Evolutionary conservation across 2,888 invertebrate genomes (phyloP).

Genomic region (Ctenicera cuprea): DNA sequence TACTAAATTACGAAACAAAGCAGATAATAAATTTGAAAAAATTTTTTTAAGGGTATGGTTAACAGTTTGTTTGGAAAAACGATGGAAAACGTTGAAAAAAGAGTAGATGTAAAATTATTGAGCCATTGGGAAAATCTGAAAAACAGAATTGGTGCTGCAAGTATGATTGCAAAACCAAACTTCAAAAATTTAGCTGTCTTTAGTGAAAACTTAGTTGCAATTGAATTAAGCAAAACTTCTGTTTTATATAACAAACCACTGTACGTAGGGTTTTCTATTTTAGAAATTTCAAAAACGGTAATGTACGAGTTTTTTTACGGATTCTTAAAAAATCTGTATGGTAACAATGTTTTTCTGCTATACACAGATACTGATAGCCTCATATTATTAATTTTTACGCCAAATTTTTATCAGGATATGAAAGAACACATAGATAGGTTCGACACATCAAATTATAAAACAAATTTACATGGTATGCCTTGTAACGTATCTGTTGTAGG

Average conservation of each 20-base stretch:
- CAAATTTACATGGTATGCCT: too few species aligned
- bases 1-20: conserved; percentile 55
- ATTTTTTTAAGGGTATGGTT: conserved; percentile 68
- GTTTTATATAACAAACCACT: conserved; percentile 68
- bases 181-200: too few species aligned
- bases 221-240: too few species aligned
- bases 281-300: conserved; percentile 68
- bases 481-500: too few species aligned
- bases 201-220: conserved; percentile 64
- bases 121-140: conserved; percentile 57
- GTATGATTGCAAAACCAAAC: too few species aligned
- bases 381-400: conserved; percentile 62
- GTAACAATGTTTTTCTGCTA: conserved; percentile 56
- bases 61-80: conserved; percentile 69
- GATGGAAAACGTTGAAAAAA: conserved; percentile 70
- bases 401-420: conserved; percentile 65
- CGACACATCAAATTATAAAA: conserved; percentile 63
- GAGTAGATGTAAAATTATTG: conserved; percentile 64
- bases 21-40: conserved; percentile 67
- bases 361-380: conserved; percentile 64
- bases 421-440: conserved; percentile 60
- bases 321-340: conserved; percentile 62
- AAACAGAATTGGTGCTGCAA: conserved; percentile 62
- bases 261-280: conserved; percentile 66
- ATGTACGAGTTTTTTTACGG: conserved; percentile 69